Evolutionary conservation across 2,797 vertebrate species (phyloP).

Genomic region (Pantherophis vulpinus): DNA sequence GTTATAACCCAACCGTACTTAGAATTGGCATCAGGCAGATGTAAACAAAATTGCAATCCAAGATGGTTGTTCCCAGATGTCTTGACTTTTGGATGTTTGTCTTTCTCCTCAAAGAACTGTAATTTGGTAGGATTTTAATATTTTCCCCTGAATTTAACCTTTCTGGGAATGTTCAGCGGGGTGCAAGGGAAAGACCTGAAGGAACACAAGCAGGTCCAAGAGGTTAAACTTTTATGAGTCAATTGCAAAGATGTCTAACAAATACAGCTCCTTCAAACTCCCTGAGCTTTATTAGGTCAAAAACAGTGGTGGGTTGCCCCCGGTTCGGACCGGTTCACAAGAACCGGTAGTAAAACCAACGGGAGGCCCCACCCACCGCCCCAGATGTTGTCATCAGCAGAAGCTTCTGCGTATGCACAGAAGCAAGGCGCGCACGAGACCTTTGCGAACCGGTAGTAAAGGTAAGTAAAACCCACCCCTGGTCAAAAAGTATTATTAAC

Average conservation of each 20-base stretch:
- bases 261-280: neutral
- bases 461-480: no score
- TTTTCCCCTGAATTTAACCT: neutral
- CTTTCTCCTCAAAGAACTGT: neutral
- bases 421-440: rapidly evolving
- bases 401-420: no score
- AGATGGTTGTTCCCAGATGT: neutral
- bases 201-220: neutral
- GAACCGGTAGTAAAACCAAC: no score
- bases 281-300: neutral
- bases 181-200: neutral
- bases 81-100: neutral
- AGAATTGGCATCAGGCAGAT: neutral
- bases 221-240: neutral
- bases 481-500: neutral
- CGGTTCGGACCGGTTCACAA: no score
- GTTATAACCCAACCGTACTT: neutral
- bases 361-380: no score
- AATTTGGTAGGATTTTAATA: neutral
- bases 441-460: no score
- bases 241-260: neutral
- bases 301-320: no score
- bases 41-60: neutral
- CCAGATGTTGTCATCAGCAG: no score
- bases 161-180: neutral